Evolutionary conservation across 2,113 vertebrate genomes (phyloP), one percentile per base, ranked within the genome.

Genomic region (Leucosticte australis): DNA sequence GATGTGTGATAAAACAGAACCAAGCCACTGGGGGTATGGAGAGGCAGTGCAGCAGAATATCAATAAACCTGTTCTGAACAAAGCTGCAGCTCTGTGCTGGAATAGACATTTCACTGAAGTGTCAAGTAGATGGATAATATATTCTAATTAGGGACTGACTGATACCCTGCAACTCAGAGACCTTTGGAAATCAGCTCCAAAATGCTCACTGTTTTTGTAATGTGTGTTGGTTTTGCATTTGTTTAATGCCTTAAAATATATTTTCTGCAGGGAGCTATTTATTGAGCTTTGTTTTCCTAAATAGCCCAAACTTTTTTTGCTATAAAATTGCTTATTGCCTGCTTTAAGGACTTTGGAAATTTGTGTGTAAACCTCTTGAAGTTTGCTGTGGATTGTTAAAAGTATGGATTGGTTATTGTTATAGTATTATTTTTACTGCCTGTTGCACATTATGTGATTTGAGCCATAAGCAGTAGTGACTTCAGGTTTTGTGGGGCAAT

Each of bases 1-100:
- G 99, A 99, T 99, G 99, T 99, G 98, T 98, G 99, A 99, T 99
- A 98, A 99, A 99, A 99, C 99, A 97, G 99, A 99, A 98, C 98
- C 96, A 85, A 99, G 98, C 99, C 99, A 98, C 98, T 98, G 98
- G 89, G 99, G 98, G 98, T 97, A 97, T 92, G 97, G 97, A 33
- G 95, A 96, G 98, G 95, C 90, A 96, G 96, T 94, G 96, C 98
- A 98, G 98, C 98, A 98, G 98, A 99, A 99, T 99, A 98, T 98
- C 98, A 99, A 99, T 99, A 98, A 98, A 98, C 98, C 97, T 97
- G 97, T 95, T 95, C 96, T 7, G 95, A 98, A 98, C 98, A 97
- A 96, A 98, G 98, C 97, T 93, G 93, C 88, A 27, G 97, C 97
- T 97, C 95, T 49, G 37, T 92, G 92, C 96, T 83, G 96, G 96